Evolutionary conservation across 2,797 vertebrate genomes (phyloP), one percentile per base, ranked within the genome.

Genomic region (Nothura maculosa): DNA sequence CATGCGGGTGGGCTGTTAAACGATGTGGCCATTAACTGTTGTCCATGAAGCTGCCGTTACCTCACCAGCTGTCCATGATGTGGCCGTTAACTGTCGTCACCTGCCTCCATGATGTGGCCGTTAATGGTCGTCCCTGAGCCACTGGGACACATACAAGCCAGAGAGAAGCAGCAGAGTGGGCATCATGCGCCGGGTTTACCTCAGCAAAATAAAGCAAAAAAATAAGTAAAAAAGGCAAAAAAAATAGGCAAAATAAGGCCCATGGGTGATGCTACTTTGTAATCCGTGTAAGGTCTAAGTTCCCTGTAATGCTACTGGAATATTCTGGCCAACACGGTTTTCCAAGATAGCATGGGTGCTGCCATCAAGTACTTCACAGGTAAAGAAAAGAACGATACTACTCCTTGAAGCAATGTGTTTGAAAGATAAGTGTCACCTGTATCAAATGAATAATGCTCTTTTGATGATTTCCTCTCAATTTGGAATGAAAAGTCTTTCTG

Each of bases 81-180:
- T 40, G 40, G 12, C 12, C 12, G 40, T 40, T 40, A 40, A 40
- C 40, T 5, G 42, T 18, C 17, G n/a, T n/a, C n/a, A n/a, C n/a
- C n/a, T n/a, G n/a, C n/a, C n/a, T 40, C 40, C 40, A 40, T 40
- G 40, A 40, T 40, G 40, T 40, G 40, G 12, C 12, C 12, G 40
- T 40, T 40, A 40, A 40, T 13, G 4, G 42, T 18, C 17, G 45
- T 45, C 43, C 19, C 12, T 2, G 61, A 6, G 47, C 22, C 48
- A 1, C 43, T 1, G 32, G 0, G 8, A 10, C n/a, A 4, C 28
- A 0, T 0, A 8, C 48, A 5, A 6, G 32, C 1, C 42, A 1
- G 22, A 27, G 19, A 6, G 30, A n/a, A n/a, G 4, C 58, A 0
- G 27, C 18, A 4, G 64, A 4, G 73, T 24, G 1, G 72, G 60